Conservation (phyloP, 2,888 invertebrate species). For the Phaedon cochleariae region DNA sequence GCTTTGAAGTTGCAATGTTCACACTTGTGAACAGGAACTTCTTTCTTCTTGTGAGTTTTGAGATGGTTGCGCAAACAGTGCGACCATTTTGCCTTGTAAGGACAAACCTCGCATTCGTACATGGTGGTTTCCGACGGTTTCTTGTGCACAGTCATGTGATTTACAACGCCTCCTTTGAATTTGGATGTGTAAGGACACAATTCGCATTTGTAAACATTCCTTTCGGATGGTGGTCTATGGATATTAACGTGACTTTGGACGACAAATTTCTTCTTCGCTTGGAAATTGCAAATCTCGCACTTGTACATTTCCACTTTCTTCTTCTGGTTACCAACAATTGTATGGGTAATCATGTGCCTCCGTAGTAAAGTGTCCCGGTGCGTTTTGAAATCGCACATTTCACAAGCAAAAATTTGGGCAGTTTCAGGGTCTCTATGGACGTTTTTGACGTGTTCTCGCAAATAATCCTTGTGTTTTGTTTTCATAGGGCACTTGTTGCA, state of each 20-base stretch:
- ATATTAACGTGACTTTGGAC: neutral
- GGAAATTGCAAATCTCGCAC: neutral
- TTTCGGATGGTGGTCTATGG: neutral
- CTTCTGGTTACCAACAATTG: neutral
- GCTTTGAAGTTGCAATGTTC: constrained; percentile 3
- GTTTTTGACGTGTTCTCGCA: neutral
- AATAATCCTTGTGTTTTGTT: neutral
- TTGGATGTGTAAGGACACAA: constrained; percentile 6
- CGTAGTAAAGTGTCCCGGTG: neutral
- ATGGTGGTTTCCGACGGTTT: neutral
- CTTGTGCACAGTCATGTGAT: neutral
- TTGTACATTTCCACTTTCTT: neutral
- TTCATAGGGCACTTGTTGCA: too few relatives aligned
- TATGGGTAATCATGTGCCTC: neutral
- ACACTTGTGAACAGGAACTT: neutral
- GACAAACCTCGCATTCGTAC: constrained; percentile 8
- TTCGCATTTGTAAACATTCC: neutral
- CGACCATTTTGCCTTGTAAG: constrained; percentile 4
- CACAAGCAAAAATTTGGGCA: neutral
- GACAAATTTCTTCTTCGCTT: neutral
- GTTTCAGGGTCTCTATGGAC: neutral
- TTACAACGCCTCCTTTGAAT: neutral
- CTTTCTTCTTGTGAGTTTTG: constrained; percentile 1
- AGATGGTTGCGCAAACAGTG: constrained; percentile 10
- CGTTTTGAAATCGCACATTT: neutral